A percentile compares a stretch with the other conserved stretches of the same genome.
phyloP scores from a whole-genome alignment of 2,797 vertebrate genomes.

The Urophycis tenuis region DNA sequence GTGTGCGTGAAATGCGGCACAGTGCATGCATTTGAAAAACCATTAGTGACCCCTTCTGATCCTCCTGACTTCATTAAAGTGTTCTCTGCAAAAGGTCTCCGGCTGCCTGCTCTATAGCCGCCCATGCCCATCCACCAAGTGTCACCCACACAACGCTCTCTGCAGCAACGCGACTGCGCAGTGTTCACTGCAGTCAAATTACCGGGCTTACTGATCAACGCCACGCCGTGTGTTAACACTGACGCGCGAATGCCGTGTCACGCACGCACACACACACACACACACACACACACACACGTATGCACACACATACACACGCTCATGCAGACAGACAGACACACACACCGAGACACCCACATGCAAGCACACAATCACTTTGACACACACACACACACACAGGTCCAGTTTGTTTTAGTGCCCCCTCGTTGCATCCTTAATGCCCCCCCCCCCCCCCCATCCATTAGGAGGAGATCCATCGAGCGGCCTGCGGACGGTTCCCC shows the following conservation, averaged over 20 bases:
- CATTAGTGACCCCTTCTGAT: slow-evolving; percentile 23
- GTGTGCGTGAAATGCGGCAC: slow-evolving; percentile 11
- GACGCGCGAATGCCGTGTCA: background rate
- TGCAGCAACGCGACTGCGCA: background rate
- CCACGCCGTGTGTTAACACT: background rate
- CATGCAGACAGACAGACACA: slow-evolving; percentile 5
- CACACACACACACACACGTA: background rate
- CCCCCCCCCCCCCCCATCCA: slow-evolving; percentile 2
- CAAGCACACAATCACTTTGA: slow-evolving; percentile 3
- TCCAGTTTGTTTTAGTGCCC: slow-evolving; percentile 39
- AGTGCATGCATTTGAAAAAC: slow-evolving; percentile 15
- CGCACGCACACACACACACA: background rate
- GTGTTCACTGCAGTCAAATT: background rate
- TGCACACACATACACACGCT: slow-evolving; percentile 9
- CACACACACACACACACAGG: slow-evolving; percentile 10
- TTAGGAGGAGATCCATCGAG: slow-evolving; percentile 61
- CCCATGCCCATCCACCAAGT: background rate
- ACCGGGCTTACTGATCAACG: background rate
- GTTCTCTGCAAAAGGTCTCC: slow-evolving; percentile 7
- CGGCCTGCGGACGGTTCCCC: slow-evolving; percentile 44
- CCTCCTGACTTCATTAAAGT: slow-evolving; percentile 28
- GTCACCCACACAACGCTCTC: background rate
- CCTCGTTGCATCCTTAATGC: slow-evolving; percentile 58
- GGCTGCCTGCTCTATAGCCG: background rate
- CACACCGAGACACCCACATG: background rate